Percentiles rank a stretch among this genome's conserved stretches.
These are phyloP conservation scores for Nasua narica DNA, from an alignment of 2,797 vertebrate genomes.

Conservation along the genomic window DNA sequence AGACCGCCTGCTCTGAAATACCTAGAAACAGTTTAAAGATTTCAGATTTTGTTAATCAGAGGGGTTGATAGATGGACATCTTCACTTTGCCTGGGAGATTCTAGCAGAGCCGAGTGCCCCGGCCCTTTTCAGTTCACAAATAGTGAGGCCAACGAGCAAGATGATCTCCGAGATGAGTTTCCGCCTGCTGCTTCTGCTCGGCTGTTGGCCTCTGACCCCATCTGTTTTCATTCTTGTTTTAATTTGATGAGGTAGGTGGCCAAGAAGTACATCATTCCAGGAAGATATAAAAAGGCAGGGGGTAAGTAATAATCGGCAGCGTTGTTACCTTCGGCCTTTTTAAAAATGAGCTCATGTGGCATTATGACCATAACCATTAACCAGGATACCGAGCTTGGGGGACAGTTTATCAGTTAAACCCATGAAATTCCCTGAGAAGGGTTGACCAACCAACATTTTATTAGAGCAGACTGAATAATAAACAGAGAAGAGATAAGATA, in stretches of 20 bases:
- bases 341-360: background rate
- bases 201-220: background rate
- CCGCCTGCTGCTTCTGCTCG: background rate
- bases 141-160: background rate
- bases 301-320: background rate
- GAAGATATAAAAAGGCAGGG: background rate
- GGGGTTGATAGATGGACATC: background rate
- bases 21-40: background rate
- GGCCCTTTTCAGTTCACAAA: background rate
- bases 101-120: background rate
- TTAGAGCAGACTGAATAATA: constrained; percentile 11
- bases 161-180: background rate
- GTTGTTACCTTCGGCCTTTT: background rate
- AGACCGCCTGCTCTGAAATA: background rate
- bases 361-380: background rate
- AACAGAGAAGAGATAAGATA: background rate
- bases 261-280: background rate
- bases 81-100: background rate
- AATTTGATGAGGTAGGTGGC: constrained; percentile 1
- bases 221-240: constrained; percentile 15
- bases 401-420: background rate
- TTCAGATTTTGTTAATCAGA: background rate
- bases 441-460: background rate
- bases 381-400: background rate
- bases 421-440: background rate